Percentiles rank a stretch among this genome's conserved stretches.
Conservation (phyloP, 1,140 invertebrate genomes). For the Heliconius hewitsoni region DNA sequence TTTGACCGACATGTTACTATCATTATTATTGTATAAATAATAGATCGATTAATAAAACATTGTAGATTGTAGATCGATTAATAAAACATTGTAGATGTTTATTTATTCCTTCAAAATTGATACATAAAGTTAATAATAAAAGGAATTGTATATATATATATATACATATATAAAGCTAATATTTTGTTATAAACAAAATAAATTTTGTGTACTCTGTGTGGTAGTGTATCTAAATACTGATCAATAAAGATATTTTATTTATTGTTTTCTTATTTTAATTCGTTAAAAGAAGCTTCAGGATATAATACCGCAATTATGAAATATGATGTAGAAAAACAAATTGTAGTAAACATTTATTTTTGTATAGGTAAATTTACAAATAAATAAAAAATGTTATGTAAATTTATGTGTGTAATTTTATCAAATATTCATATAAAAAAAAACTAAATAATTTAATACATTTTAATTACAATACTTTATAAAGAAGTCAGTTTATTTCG, state of each 20-base stretch:
- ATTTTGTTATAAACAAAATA: not conserved
- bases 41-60: not conserved
- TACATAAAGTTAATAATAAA: not conserved
- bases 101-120: not conserved
- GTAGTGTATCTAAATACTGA: not conserved
- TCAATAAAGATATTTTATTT: constrained; percentile 9
- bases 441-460: not conserved
- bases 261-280: not conserved
- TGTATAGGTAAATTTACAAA: not conserved
- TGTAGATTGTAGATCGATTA: too few species aligned
- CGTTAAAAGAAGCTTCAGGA: not conserved
- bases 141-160: not conserved
- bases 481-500: not conserved
- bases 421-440: not conserved
- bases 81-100: not conserved
- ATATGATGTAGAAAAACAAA: not conserved
- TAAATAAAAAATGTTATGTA: not conserved
- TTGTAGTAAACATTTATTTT: not conserved
- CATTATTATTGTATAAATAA: not conserved
- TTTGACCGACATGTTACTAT: not conserved
- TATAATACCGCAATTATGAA: not conserved
- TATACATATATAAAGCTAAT: not conserved
- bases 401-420: not conserved
- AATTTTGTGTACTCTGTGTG: not conserved
- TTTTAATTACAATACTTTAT: not conserved